phyloP scores from a whole-genome alignment of 2,888 invertebrate genomes.

The Pheosia gnoma region DNA sequence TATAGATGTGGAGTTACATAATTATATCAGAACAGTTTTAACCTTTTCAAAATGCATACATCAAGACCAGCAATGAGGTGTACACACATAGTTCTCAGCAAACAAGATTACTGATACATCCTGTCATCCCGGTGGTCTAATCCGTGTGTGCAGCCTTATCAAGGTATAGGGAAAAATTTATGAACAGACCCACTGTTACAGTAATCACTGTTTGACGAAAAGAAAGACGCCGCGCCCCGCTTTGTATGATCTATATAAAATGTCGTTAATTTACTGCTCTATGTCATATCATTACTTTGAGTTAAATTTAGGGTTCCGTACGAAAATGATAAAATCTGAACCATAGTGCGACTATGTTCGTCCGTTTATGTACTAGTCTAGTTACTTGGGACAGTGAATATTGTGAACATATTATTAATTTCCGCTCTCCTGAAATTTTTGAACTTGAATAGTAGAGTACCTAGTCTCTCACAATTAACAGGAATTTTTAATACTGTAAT shows the following conservation, averaged over 20 bases:
- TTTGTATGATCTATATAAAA: conserved; percentile 22
- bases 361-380: too few species aligned
- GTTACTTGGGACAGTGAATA: neutral
- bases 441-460: too few species aligned
- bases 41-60: conserved; percentile 37
- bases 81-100: conserved; percentile 54
- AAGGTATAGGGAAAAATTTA: conserved; percentile 68
- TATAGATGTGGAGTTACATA: too few species aligned
- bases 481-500: too few species aligned
- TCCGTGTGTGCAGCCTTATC: conserved; percentile 66
- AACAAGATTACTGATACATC: conserved; percentile 78
- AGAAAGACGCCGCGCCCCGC: conserved; percentile 66
- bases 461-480: too few species aligned
- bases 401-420: neutral
- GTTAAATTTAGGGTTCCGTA: conserved; percentile 15
- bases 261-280: conserved; percentile 35
- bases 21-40: neutral
- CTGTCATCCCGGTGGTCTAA: conserved; percentile 80
- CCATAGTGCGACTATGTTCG: too few species aligned
- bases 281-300: conserved; percentile 16
- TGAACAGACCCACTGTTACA: conserved; percentile 63
- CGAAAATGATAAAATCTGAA: too few species aligned
- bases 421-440: too few species aligned
- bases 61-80: conserved; percentile 54
- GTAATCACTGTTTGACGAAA: conserved; percentile 50